These are phyloP conservation scores for Acromyrmex heyeri DNA, from an alignment of 1,140 invertebrate species.

Conservation along the genomic window DNA sequence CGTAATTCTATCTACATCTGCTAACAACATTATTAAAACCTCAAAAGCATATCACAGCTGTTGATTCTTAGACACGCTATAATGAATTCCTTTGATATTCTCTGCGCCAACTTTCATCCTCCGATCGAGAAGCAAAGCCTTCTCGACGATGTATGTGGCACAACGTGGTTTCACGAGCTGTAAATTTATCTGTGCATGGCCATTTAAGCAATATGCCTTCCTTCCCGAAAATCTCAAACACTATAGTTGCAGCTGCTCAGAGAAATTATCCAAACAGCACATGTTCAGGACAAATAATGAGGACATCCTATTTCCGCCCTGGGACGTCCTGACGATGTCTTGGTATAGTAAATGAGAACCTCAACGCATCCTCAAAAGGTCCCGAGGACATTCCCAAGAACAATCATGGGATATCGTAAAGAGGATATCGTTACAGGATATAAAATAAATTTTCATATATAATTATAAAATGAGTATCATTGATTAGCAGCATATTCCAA, in stretches of 20 bases:
- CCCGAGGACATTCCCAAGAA: too few relatives aligned
- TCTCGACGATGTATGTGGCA: conserved; percentile 35
- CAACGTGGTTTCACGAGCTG: conserved; percentile 43
- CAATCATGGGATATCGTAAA: too few relatives aligned
- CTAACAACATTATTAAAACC: neutral
- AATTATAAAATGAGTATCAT: too few relatives aligned
- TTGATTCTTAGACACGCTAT: neutral
- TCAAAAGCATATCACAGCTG: conserved; percentile 16
- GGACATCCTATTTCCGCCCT: too few relatives aligned
- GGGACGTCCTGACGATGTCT: too few relatives aligned
- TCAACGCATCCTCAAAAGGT: too few relatives aligned
- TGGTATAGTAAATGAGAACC: too few relatives aligned
- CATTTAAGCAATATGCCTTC: conserved; percentile 24
- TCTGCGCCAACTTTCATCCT: conserved; percentile 47
- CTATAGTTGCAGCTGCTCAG: neutral
- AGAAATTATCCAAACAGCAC: too few relatives aligned
- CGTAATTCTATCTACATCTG: neutral
- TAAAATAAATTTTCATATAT: too few relatives aligned
- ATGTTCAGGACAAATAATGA: too few relatives aligned
- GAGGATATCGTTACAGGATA: too few relatives aligned
- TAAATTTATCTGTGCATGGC: conserved; percentile 31
- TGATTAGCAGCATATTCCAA: too few relatives aligned
- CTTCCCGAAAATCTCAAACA: neutral
- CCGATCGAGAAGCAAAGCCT: conserved; percentile 18
- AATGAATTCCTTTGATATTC: conserved; percentile 16